Evolutionary conservation across 2,797 vertebrate genomes (phyloP).

Genomic region (Sphenodon punctatus): DNA sequence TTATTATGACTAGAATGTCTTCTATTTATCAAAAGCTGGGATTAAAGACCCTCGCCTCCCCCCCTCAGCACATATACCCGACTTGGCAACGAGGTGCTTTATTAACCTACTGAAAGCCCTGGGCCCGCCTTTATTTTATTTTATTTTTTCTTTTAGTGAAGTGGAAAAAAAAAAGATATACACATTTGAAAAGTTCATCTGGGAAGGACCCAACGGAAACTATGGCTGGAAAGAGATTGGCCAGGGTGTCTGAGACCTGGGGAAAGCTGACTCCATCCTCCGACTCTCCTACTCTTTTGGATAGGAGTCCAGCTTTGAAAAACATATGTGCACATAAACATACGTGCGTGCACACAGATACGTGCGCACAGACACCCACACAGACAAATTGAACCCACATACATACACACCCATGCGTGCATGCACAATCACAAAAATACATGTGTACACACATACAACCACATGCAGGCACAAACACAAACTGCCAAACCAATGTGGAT

Average conservation of each 20-base stretch:
- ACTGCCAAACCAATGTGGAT: too few species aligned
- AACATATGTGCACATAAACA: background rate
- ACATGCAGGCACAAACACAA: too few species aligned
- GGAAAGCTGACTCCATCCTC: slow-evolving; percentile 50
- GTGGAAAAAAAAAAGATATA: background rate
- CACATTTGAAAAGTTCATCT: slow-evolving; percentile 44
- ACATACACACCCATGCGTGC: background rate
- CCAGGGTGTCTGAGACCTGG: slow-evolving; percentile 44
- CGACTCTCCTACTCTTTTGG: slow-evolving; percentile 70
- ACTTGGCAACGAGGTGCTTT: slow-evolving; percentile 62
- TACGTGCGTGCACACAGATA: background rate
- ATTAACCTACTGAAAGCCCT: slow-evolving; percentile 65
- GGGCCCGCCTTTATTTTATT: background rate
- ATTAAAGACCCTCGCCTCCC: slow-evolving; percentile 63
- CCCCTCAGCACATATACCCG: slow-evolving; percentile 53
- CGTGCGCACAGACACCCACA: background rate
- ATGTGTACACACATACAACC: too few species aligned
- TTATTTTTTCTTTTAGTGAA: background rate
- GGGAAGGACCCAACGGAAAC: slow-evolving; percentile 57
- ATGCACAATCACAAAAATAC: background rate
- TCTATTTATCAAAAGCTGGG: slow-evolving; percentile 75
- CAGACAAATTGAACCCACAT: background rate
- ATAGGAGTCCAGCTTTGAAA: slow-evolving; percentile 37
- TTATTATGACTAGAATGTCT: slow-evolving; percentile 80
- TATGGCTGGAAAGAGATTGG: slow-evolving; percentile 35